A percentile compares a stretch with the other conserved stretches of the same genome.
Conservation (phyloP, 2,888 invertebrate species). For the Druceiella hillmani region DNA sequence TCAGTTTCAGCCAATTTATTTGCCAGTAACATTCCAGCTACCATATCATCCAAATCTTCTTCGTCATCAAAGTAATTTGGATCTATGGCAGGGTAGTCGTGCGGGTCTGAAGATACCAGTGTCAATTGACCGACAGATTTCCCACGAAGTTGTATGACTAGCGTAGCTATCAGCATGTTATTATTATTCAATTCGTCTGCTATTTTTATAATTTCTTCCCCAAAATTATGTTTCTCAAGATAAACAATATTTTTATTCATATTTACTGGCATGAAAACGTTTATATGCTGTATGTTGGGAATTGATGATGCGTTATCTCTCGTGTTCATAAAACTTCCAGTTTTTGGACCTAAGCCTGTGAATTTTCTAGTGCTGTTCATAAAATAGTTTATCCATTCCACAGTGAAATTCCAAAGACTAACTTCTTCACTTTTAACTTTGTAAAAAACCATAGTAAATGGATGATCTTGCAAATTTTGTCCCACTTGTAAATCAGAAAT, state of each 20-base stretch:
- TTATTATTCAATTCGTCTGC: slow-evolving; percentile 52
- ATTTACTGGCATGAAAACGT: slow-evolving; percentile 77
- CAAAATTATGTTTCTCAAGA: slow-evolving; percentile 34
- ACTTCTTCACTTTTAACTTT: slow-evolving; percentile 22
- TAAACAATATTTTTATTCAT: slow-evolving; percentile 57
- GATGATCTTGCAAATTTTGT: slow-evolving; percentile 83
- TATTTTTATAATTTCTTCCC: slow-evolving; percentile 72
- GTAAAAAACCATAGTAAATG: slow-evolving; percentile 48
- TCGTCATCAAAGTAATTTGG: slow-evolving; percentile 89
- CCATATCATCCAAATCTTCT: slow-evolving; percentile 71
- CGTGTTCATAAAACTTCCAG: slow-evolving; percentile 80
- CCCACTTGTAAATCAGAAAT: slow-evolving; percentile 73
- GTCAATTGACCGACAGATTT: slow-evolving; percentile 83
- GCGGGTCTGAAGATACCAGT: slow-evolving; percentile 73
- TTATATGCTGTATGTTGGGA: slow-evolving; percentile 86
- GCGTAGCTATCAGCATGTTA: slow-evolving; percentile 78
- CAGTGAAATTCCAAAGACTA: slow-evolving; percentile 53
- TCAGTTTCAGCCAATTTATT: slow-evolving; percentile 72
- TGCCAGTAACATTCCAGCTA: slow-evolving; percentile 81
- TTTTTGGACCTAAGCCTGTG: slow-evolving; percentile 82
- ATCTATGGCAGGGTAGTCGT: slow-evolving; percentile 77
- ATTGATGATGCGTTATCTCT: slow-evolving; percentile 77
- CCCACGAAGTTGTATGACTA: slow-evolving; percentile 77
- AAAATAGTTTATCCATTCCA: slow-evolving; percentile 74
- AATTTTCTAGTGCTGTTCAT: slow-evolving; percentile 76